Evolutionary conservation across 1,140 invertebrate species (phyloP).

Genomic region (Lepidurus arcticus): DNA sequence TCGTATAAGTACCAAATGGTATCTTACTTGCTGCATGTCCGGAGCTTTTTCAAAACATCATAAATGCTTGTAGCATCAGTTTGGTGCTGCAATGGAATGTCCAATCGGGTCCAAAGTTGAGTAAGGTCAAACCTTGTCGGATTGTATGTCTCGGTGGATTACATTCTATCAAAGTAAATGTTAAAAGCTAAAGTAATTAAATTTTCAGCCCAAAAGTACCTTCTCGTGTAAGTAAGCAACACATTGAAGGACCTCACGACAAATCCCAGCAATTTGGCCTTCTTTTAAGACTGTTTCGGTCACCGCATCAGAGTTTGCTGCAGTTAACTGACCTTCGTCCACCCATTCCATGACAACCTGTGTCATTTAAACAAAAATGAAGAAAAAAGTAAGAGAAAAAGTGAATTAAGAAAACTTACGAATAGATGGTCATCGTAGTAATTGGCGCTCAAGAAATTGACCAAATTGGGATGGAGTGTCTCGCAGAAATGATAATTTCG

Average conservation of each 20-base stretch:
- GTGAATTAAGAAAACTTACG: constrained; percentile 49
- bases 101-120: too few relatives aligned
- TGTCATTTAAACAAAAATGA: background rate
- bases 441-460: constrained; percentile 96
- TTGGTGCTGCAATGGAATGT: too few relatives aligned
- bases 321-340: constrained; percentile 83
- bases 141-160: constrained; percentile 91
- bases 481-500: constrained; percentile 88
- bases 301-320: constrained; percentile 70
- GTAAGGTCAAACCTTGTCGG: constrained; percentile 78
- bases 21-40: too few relatives aligned
- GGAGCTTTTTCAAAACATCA: too few relatives aligned
- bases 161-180: constrained; percentile 53
- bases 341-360: constrained; percentile 73
- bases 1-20: too few relatives aligned
- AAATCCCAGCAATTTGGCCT: constrained; percentile 92
- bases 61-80: too few relatives aligned
- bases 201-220: constrained; percentile 37
- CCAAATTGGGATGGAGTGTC: constrained; percentile 91
- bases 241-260: constrained; percentile 84
- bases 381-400: too few relatives aligned
- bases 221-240: constrained; percentile 85
- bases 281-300: constrained; percentile 98
- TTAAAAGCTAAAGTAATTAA: background rate
- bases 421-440: constrained; percentile 84